These are phyloP conservation scores for Bubo bubo DNA, from an alignment of 2,113 vertebrate genomes.

Conservation along the genomic window DNA sequence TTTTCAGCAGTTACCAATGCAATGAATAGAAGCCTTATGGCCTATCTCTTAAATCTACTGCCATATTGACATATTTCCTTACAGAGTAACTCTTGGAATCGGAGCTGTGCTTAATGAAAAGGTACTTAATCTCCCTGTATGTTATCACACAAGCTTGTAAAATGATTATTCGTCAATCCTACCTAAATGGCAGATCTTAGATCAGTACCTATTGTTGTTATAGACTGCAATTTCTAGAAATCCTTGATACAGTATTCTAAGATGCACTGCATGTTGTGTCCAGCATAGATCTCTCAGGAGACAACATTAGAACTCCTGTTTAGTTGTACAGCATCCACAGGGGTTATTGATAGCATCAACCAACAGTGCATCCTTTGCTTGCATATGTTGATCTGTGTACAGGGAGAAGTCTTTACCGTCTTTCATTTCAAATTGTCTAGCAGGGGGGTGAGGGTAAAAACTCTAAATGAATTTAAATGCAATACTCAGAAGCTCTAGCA, in stretches of 20 bases:
- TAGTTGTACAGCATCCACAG: not conserved
- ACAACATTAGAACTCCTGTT: not conserved
- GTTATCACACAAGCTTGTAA: not conserved
- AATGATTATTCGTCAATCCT: not conserved
- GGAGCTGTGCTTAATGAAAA: not conserved
- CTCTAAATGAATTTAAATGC: not conserved
- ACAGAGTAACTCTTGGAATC: not conserved
- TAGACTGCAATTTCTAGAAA: not conserved
- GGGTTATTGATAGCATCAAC: not conserved
- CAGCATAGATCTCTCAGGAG: not conserved
- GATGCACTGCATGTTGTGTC: not conserved
- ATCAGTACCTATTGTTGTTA: not conserved
- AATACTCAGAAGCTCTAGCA: not conserved
- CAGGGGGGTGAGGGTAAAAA: not conserved
- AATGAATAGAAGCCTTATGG: not conserved
- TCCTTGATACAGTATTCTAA: not conserved
- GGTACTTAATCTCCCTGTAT: not conserved
- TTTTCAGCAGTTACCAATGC: not conserved
- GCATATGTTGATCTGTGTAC: not conserved
- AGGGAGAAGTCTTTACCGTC: not conserved
- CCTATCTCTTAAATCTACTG: not conserved
- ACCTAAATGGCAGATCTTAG: not conserved
- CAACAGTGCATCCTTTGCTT: not conserved
- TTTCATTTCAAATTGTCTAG: not conserved
- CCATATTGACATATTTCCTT: not conserved